phyloP scores from a whole-genome alignment of 2,113 vertebrate species.

The Thinocorus orbignyianus region DNA sequence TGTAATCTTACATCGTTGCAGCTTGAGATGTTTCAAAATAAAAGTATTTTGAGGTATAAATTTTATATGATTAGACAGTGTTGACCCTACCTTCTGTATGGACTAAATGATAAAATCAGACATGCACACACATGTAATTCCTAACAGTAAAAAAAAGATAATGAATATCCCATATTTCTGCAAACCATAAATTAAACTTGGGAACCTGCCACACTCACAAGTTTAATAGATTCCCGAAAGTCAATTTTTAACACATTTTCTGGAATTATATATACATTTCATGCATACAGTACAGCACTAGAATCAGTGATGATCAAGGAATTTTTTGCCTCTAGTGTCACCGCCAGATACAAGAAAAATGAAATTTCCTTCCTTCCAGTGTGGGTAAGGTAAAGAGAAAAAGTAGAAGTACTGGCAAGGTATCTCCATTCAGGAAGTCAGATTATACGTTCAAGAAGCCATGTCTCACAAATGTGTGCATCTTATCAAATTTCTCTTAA shows the following conservation, averaged over 20 bases:
- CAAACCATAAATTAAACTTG: conserved; percentile 68
- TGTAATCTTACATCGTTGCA: neutral
- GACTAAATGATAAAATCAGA: conserved; percentile 57
- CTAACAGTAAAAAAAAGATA: conserved; percentile 56
- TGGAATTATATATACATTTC: conserved; percentile 64
- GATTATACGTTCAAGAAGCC: neutral
- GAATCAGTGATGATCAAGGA: conserved; percentile 48
- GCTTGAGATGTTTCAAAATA: neutral
- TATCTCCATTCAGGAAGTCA: neutral
- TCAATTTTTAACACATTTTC: conserved; percentile 64
- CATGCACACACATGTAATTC: neutral
- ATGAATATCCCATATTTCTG: conserved; percentile 69
- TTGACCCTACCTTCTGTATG: neutral
- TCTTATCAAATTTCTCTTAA: neutral
- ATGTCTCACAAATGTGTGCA: neutral
- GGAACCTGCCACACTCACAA: conserved; percentile 45
- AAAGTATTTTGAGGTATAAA: neutral
- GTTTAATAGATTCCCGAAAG: conserved; percentile 64
- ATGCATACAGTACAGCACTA: conserved; percentile 38
- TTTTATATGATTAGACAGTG: neutral
- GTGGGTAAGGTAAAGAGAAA: conserved; percentile 2
- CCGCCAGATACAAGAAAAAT: conserved; percentile 16
- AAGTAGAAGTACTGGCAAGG: conserved; percentile 39
- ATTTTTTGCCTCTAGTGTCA: conserved; percentile 59
- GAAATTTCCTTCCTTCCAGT: neutral